Evolutionary conservation across 2,888 invertebrate species (phyloP).

Genomic region (Globia sparganii): DNA sequence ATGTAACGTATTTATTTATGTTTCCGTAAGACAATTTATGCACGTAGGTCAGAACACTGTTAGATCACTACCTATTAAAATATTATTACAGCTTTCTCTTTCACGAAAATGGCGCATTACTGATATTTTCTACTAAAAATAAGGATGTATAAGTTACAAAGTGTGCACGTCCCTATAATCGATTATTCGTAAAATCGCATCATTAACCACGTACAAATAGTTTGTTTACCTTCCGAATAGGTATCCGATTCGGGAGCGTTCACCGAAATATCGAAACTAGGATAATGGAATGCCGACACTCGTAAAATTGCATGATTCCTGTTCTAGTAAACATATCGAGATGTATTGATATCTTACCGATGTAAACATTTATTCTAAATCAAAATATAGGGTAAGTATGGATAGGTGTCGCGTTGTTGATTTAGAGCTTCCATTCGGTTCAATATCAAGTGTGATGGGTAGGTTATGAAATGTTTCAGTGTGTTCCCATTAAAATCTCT

Average conservation of each 20-base stretch:
- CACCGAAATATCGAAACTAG: constrained; percentile 65
- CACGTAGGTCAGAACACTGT: neutral
- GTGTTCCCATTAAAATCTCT: neutral
- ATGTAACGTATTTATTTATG: constrained; percentile 1
- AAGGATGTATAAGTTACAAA: constrained; percentile 9
- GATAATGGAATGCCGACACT: constrained; percentile 71
- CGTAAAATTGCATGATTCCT: constrained; percentile 74
- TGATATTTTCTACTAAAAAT: constrained; percentile 16
- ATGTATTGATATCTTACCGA: constrained; percentile 63
- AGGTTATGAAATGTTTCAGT: constrained; percentile 27
- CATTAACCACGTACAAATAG: constrained; percentile 63
- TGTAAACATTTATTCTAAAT: constrained; percentile 46
- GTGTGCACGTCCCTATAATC: constrained; percentile 55
- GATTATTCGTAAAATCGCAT: constrained; percentile 53
- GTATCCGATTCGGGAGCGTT: constrained; percentile 34
- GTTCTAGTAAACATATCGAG: constrained; percentile 73
- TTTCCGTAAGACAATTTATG: constrained; percentile 1
- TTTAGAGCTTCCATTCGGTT: constrained; percentile 31
- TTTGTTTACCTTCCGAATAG: constrained; percentile 63
- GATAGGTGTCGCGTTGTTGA: constrained; percentile 37
- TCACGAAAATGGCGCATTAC: neutral
- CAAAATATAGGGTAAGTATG: constrained; percentile 46
- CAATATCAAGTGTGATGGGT: constrained; percentile 12
- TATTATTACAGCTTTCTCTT: constrained; percentile 16
- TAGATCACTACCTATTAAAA: neutral